Evolutionary conservation across 1,140 invertebrate genomes (phyloP), one percentile per base, ranked within the genome.

Genomic region (Hycleus phaleratus): DNA sequence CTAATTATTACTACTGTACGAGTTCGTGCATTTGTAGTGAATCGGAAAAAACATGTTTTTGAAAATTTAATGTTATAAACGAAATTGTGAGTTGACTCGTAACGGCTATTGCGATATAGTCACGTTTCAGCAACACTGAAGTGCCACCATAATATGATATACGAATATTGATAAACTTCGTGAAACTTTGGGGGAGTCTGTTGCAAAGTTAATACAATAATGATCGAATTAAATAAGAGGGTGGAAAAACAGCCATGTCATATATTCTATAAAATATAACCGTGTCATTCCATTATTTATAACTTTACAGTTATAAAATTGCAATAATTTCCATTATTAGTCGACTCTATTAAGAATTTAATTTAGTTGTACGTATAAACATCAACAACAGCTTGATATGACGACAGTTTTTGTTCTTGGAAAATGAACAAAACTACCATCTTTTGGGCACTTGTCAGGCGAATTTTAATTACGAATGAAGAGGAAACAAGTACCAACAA

Each of bases 351-450:
- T 60, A 55, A 55, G 52, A 55, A 49, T 60, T 60, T 51, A 55
- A 60, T 55, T 60, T 60, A 8, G 52, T 60, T 50, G 52, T 60
- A 55, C 58, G 55, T 60, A 60, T 60, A 55, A 55, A 60, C 58
- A 60, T 60, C 55, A 60, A 60, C 52, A 60, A 60, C 58, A 60
- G 58, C 58, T 60, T 60, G 58, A 49, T 47, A 46, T 48, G 52
- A 60, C 58, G 47, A 32, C 32, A 7, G 7, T 4, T 32, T 32
- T 32, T 32, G 32, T 32, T 60, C 54, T 46, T 49, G 26, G 46
- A 51, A 44, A 49, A 50, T 49, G 48, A 50, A 56, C 32, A 32
- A 7, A 32, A 32, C 32, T 32, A 32, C 4, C 32, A 32, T 39
- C 38, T 50, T 39, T n/a, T 49, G 52, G 45, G 26, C 51, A 60